Percentiles rank a stretch among this genome's conserved stretches.
Conservation (phyloP, 2,888 invertebrate species). For the Ornithoptera priamus region DNA sequence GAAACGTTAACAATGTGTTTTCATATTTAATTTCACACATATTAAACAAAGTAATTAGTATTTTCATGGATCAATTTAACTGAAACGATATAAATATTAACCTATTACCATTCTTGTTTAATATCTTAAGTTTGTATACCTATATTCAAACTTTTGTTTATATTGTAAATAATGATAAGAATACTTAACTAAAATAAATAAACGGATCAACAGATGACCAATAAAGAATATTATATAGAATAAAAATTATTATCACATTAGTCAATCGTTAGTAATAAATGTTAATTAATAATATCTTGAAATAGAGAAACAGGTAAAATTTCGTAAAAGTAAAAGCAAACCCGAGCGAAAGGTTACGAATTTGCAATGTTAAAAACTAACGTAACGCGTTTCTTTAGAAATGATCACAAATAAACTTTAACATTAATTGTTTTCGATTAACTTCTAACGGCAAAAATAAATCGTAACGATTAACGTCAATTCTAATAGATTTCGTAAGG, state of each 20-base stretch:
- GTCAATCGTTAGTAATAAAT: too few relatives aligned
- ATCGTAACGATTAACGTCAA: conserved; percentile 13
- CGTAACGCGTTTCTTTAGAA: not conserved
- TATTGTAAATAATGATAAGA: too few relatives aligned
- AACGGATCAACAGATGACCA: too few relatives aligned
- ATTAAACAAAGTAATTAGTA: too few relatives aligned
- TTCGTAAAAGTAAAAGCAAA: not conserved
- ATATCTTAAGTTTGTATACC: too few relatives aligned
- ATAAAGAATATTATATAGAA: too few relatives aligned
- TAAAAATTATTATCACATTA: too few relatives aligned
- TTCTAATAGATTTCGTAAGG: conserved; percentile 6
- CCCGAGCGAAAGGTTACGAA: not conserved
- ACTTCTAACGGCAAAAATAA: conserved; percentile 8
- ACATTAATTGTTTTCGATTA: conserved; percentile 2
- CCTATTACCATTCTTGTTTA: too few relatives aligned
- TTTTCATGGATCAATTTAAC: too few relatives aligned
- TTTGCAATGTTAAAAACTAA: not conserved
- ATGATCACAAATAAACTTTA: not conserved
- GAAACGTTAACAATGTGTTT: not conserved
- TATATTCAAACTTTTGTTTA: too few relatives aligned
- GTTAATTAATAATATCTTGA: not conserved
- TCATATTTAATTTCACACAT: not conserved
- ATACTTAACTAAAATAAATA: too few relatives aligned
- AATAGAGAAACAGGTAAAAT: conserved; percentile 2
- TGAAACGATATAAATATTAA: too few relatives aligned